A percentile compares a stretch with the other conserved stretches of the same genome.
Conservation (phyloP, 2,113 vertebrate genomes). For the Oncorhynchus masou region DNA sequence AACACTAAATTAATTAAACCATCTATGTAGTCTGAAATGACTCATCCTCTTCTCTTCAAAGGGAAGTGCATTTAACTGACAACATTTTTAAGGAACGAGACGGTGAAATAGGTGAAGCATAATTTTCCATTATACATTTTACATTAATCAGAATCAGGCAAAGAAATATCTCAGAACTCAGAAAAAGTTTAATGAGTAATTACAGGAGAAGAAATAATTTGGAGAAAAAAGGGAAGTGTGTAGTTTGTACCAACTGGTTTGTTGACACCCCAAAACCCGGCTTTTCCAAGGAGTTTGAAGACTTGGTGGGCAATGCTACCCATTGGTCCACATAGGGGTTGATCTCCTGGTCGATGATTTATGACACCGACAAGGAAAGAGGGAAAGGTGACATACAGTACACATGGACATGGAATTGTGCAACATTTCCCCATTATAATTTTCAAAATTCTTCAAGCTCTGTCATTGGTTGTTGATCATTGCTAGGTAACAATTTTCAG, state of each 20-base stretch:
- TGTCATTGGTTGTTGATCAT: too few species aligned
- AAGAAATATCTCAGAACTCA: background rate
- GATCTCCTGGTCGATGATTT: conserved; percentile 84
- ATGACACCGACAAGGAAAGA: conserved; percentile 30
- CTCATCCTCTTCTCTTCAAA: background rate
- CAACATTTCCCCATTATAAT: too few species aligned
- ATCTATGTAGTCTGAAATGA: background rate
- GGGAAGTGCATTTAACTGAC: background rate
- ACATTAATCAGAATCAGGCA: too few species aligned
- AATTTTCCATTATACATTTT: background rate
- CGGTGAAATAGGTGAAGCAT: background rate
- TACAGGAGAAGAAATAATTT: too few species aligned
- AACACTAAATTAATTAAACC: conserved; percentile 14
- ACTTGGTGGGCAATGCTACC: conserved; percentile 79
- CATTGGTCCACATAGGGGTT: conserved; percentile 82
- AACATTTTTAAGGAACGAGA: too few species aligned
- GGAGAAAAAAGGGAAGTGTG: background rate
- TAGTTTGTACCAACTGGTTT: conserved; percentile 76
- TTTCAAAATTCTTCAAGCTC: too few species aligned
- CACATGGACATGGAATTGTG: background rate
- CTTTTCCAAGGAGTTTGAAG: conserved; percentile 81
- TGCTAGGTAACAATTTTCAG: too few species aligned
- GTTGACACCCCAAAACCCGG: conserved; percentile 80
- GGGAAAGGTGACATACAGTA: background rate
- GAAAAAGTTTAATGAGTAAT: background rate